Evolutionary conservation across 2,888 invertebrate species (phyloP).

Genomic region (Diabrotica balteata): DNA sequence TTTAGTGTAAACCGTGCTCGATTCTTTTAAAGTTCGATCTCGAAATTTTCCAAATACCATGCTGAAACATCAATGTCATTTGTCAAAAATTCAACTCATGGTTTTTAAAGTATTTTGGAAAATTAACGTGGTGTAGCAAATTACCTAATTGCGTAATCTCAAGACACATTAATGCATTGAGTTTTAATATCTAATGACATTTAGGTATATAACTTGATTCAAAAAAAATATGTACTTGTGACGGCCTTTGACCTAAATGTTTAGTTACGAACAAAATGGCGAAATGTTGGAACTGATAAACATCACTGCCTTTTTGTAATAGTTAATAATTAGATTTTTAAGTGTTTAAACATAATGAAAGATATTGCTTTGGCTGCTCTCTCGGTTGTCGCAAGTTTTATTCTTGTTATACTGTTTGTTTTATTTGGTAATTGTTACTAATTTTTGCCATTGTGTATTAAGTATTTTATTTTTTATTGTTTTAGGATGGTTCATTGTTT

Average conservation of each 20-base stretch:
- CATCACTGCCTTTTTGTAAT: constrained; percentile 38
- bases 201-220: constrained; percentile 23
- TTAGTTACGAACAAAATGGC: constrained; percentile 40
- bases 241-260: constrained; percentile 28
- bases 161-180: constrained; percentile 9
- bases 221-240: constrained; percentile 15
- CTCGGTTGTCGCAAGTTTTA: constrained; percentile 65
- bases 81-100: constrained; percentile 9
- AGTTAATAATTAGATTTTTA: constrained; percentile 38
- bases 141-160: constrained; percentile 15
- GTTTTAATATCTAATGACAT: constrained; percentile 12
- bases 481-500: constrained; percentile 90
- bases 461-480: constrained; percentile 49
- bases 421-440: constrained; percentile 63
- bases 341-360: constrained; percentile 50
- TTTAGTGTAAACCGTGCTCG: no score
- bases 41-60: neutral
- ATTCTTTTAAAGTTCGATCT: no score
- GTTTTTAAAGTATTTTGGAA: constrained; percentile 15
- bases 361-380: constrained; percentile 62
- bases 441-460: constrained; percentile 3
- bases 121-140: constrained; percentile 16
- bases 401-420: constrained; percentile 66
- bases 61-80: constrained; percentile 5
- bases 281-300: constrained; percentile 33